Percentiles rank a stretch among this genome's conserved stretches.
These are phyloP conservation scores for Laspeyria flexula DNA, from an alignment of 2,888 invertebrate species.

Conservation along the genomic window DNA sequence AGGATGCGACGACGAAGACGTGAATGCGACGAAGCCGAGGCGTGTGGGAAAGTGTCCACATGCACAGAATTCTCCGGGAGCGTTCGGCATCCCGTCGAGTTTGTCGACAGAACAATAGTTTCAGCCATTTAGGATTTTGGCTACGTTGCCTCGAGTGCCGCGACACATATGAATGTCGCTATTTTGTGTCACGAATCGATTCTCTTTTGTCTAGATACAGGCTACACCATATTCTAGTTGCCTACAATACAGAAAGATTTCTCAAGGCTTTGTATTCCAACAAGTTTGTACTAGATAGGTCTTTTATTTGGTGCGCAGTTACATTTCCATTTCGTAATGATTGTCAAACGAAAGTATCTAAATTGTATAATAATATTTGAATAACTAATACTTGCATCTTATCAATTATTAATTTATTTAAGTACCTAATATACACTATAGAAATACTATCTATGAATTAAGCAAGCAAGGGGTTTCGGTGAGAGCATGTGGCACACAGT, in stretches of 20 bases:
- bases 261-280: conserved; percentile 9
- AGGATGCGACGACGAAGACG: conserved; percentile 6
- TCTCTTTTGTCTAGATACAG: conserved; percentile 37
- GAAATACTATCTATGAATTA: conserved; percentile 5
- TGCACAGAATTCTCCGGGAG: conserved; percentile 41
- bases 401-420: too few species aligned
- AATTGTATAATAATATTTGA: neutral
- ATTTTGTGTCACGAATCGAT: conserved; percentile 41
- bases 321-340: neutral
- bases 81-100: conserved; percentile 26
- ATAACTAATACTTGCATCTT: too few species aligned
- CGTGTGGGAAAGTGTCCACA: conserved; percentile 55
- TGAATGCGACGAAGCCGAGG: conserved; percentile 17
- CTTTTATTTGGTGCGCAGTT: conserved; percentile 6
- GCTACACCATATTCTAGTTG: conserved; percentile 19
- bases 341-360: neutral
- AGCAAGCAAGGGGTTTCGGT: conserved; percentile 41
- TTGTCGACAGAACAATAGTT: conserved; percentile 42
- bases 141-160: conserved; percentile 33
- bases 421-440: too few species aligned
- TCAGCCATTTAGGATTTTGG: conserved; percentile 45
- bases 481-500: conserved; percentile 46
- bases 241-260: conserved; percentile 15
- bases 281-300: neutral
- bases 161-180: conserved; percentile 38